Evolutionary conservation across 1,140 invertebrate genomes (phyloP).

Genomic region (Ceratina japonica): DNA sequence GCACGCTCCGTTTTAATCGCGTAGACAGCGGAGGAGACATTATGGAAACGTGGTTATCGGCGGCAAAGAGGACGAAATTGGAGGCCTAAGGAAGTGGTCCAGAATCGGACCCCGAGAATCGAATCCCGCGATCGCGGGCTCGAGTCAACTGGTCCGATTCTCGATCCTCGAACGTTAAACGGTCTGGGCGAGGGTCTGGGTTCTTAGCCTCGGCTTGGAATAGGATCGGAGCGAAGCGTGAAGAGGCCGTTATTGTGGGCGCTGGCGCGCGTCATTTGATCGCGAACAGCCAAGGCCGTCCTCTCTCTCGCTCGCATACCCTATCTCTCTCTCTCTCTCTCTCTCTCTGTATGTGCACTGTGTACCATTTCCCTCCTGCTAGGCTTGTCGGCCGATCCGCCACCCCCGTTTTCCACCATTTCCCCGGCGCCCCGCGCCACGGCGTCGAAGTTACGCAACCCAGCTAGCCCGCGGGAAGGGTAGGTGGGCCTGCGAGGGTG

Average conservation of each 20-base stretch:
- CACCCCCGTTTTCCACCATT: not conserved
- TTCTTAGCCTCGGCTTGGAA: conserved; percentile 40
- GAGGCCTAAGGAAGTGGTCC: too few species aligned
- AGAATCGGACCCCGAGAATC: too few species aligned
- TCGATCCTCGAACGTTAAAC: conserved; percentile 48
- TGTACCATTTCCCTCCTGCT: conserved; percentile 70
- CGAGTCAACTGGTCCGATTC: not conserved
- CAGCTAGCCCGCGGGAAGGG: conserved; percentile 48
- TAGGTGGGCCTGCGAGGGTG: conserved; percentile 59
- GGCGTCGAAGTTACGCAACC: conserved; percentile 72
- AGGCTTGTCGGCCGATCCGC: conserved; percentile 46
- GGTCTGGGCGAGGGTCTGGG: conserved; percentile 17
- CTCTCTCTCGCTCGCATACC: not conserved
- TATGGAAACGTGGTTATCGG: too few species aligned
- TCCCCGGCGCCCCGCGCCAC: conserved; percentile 21
- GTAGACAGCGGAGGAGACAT: too few species aligned
- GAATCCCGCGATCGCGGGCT: not conserved
- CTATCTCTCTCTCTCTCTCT: not conserved
- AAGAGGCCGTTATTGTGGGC: conserved; percentile 78
- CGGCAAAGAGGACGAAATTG: too few species aligned
- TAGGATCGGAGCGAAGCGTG: conserved; percentile 69
- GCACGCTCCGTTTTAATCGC: too few species aligned
- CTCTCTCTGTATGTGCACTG: conserved; percentile 54
- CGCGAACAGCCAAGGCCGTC: conserved; percentile 69
- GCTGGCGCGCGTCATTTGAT: conserved; percentile 78